A percentile compares a stretch with the other conserved stretches of the same genome.
Evolutionary conservation across 2,113 vertebrate genomes (phyloP).

Genomic region (Herpetotheres cachinnans): DNA sequence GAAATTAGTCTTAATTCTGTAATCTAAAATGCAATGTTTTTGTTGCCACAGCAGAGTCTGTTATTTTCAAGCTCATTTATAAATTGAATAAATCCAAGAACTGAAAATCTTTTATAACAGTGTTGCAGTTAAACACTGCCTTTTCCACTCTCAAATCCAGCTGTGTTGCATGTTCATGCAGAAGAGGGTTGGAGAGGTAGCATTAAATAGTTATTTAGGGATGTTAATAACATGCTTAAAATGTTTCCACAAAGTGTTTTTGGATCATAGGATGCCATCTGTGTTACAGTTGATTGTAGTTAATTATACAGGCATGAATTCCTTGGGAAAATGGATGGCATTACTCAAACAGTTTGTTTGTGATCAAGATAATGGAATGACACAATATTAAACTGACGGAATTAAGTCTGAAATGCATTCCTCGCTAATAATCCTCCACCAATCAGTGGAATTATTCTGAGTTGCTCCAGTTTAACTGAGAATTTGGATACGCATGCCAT

Average conservation of each 20-base stretch:
- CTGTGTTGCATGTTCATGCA: slow-evolving; percentile 53
- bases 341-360: neutral
- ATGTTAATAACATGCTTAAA: slow-evolving; percentile 48
- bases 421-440: neutral
- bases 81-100: slow-evolving; percentile 23
- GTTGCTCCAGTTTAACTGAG: neutral
- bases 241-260: neutral
- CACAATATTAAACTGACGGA: neutral
- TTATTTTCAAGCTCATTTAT: slow-evolving; percentile 24
- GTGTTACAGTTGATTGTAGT: slow-evolving; percentile 47
- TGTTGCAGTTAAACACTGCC: neutral
- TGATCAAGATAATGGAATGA: neutral
- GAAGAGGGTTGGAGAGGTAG: neutral
- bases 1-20: neutral
- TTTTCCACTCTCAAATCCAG: slow-evolving; percentile 20
- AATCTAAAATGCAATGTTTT: neutral
- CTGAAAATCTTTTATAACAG: neutral
- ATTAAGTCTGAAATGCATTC: neutral
- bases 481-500: neutral
- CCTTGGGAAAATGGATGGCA: neutral
- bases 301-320: slow-evolving; percentile 46
- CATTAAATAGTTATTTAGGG: slow-evolving; percentile 42
- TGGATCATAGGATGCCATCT: slow-evolving; percentile 39
- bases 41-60: neutral
- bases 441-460: neutral